Evolutionary conservation across 2,113 vertebrate genomes (phyloP).

Genomic region (Chaetodon trifascialis): DNA sequence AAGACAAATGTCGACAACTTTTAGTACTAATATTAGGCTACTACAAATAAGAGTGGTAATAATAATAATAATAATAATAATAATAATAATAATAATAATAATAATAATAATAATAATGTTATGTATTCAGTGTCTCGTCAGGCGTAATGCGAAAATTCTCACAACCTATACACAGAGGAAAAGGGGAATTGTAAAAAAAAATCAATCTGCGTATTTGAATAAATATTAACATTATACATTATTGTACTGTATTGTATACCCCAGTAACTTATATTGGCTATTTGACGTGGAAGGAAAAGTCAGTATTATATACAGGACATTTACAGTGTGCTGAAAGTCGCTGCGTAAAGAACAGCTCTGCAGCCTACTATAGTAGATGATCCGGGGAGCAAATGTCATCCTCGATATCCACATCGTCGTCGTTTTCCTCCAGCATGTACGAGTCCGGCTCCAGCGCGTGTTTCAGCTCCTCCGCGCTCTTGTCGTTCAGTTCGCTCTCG

Average conservation of each 20-base stretch:
- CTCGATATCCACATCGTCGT: slow-evolving; percentile 96
- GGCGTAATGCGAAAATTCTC: slow-evolving; percentile 2
- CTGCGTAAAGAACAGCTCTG: slow-evolving; percentile 5
- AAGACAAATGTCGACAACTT: neutral
- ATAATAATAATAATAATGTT: slow-evolving; percentile 28
- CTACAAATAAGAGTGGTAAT: slow-evolving; percentile 37
- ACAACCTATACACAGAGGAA: neutral
- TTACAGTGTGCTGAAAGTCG: slow-evolving; percentile 22
- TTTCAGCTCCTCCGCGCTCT: slow-evolving; percentile 77
- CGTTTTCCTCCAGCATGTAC: slow-evolving; percentile 84
- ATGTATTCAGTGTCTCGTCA: neutral
- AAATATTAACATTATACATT: slow-evolving; percentile 58
- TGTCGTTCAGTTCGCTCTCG: slow-evolving; percentile 82
- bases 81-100: slow-evolving; percentile 53
- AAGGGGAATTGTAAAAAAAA: slow-evolving; percentile 6
- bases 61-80: slow-evolving; percentile 47
- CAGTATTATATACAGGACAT: slow-evolving; percentile 64
- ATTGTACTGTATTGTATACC: no score
- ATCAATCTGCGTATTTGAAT: slow-evolving; percentile 43
- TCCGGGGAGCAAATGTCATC: slow-evolving; percentile 88
- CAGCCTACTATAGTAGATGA: slow-evolving; percentile 87
- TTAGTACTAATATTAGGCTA: slow-evolving; percentile 20
- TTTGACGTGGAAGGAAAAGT: slow-evolving; percentile 42
- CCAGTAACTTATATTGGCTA: neutral
- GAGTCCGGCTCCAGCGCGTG: slow-evolving; percentile 80